phyloP scores from a whole-genome alignment of 2,797 vertebrate species.

The Poeciliopsis turneri region DNA sequence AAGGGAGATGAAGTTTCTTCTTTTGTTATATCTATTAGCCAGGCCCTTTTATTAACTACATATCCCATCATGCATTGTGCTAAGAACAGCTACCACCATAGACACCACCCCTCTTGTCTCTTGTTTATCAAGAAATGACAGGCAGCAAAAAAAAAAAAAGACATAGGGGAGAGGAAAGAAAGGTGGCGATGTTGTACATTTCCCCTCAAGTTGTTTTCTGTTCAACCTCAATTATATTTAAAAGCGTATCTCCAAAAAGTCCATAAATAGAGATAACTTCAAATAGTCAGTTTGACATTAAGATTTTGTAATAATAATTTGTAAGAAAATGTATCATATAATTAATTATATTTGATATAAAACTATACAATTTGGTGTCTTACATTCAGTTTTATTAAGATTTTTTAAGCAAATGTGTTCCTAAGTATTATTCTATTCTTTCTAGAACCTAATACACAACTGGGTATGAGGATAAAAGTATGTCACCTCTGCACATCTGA shows the following conservation, averaged over 20 bases:
- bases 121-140: conserved; percentile 79
- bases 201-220: conserved; percentile 4
- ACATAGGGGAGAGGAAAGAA: conserved; percentile 8
- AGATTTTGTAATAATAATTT: background rate
- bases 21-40: accelerated
- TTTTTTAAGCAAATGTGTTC: background rate
- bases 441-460: background rate
- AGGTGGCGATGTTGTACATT: conserved; percentile 16
- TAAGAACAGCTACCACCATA: conserved; percentile 34
- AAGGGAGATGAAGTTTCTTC: conserved; percentile 64
- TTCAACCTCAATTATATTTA: background rate
- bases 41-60: conserved; percentile 41
- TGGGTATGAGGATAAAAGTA: background rate
- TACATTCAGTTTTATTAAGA: background rate
- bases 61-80: conserved; percentile 59
- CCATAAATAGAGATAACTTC: background rate
- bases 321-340: too few species aligned
- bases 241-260: background rate
- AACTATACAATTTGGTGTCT: background rate
- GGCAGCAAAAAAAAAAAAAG: conserved; percentile 11
- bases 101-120: conserved; percentile 44
- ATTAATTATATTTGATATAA: background rate
- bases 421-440: background rate
- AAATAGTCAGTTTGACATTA: background rate
- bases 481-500: background rate